Evolutionary conservation across 2,113 vertebrate species (phyloP).

Genomic region (Cynopterus brachyotis): DNA sequence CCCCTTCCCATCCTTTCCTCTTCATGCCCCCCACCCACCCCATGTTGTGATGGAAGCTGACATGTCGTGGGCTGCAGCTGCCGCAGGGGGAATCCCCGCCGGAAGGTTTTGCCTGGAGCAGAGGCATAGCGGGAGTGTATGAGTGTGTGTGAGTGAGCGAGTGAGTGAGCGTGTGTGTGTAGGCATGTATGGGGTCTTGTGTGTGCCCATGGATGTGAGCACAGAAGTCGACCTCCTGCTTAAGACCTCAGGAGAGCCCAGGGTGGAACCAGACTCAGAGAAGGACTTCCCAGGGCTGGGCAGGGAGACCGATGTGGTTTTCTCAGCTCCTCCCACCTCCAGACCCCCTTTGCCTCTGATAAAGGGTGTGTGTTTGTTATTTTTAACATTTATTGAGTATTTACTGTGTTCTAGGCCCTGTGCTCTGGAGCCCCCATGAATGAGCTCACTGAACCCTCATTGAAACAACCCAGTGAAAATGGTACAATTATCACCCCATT

Average conservation of each 20-base stretch:
- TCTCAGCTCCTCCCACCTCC: background rate
- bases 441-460: background rate
- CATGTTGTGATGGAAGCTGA: slow-evolving; percentile 74
- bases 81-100: slow-evolving; percentile 69
- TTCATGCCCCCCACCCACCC: slow-evolving; percentile 56
- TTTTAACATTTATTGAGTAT: background rate
- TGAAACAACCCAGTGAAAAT: background rate
- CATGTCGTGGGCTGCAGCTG: slow-evolving; percentile 67
- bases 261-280: background rate
- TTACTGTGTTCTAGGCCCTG: background rate
- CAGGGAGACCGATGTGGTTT: background rate
- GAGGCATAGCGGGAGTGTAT: slow-evolving; percentile 36
- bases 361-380: background rate
- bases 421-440: background rate
- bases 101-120: slow-evolving; percentile 76
- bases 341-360: background rate
- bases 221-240: background rate
- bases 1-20: slow-evolving; percentile 56
- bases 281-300: background rate
- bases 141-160: slow-evolving; percentile 19
- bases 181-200: slow-evolving; percentile 19
- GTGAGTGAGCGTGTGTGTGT: background rate
- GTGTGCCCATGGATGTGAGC: background rate
- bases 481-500: background rate
- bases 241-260: background rate